Evolutionary conservation across 2,888 invertebrate species (phyloP).

Genomic region (Phania funesta): DNA sequence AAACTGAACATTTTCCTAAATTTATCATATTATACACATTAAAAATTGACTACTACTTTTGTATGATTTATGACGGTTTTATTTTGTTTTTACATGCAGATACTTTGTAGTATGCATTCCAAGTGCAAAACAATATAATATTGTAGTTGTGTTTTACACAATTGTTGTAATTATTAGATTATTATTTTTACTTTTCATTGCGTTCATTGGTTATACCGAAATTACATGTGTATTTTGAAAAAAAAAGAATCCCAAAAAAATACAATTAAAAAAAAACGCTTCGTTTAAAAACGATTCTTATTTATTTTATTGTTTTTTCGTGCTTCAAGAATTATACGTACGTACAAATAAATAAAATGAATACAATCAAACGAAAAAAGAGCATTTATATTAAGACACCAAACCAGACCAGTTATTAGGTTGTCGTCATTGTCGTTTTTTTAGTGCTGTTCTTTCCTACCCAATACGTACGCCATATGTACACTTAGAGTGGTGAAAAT

Average conservation of each 20-base stretch:
- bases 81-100: background rate
- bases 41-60: too few relatives aligned
- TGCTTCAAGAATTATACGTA: slow-evolving; percentile 18
- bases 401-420: slow-evolving; percentile 56
- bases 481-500: slow-evolving; percentile 62
- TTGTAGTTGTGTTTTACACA: slow-evolving; percentile 40
- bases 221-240: slow-evolving; percentile 17
- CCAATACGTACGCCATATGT: slow-evolving; percentile 16
- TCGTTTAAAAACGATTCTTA: slow-evolving; percentile 41
- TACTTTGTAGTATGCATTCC: slow-evolving; percentile 37
- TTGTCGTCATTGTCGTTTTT: slow-evolving; percentile 34
- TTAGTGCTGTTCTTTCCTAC: background rate
- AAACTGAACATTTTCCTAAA: too few relatives aligned
- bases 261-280: background rate
- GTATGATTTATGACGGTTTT: background rate
- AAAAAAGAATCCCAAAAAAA: background rate
- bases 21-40: background rate
- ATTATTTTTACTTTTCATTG: slow-evolving; percentile 20
- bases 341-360: slow-evolving; percentile 30
- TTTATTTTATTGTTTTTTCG: slow-evolving; percentile 18
- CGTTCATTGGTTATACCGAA: slow-evolving; percentile 12
- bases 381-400: slow-evolving; percentile 40
- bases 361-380: slow-evolving; percentile 34
- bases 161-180: slow-evolving; percentile 42
- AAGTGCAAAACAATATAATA: slow-evolving; percentile 33